phyloP scores from a whole-genome alignment of 2,113 vertebrate species.

The Podilymbus podiceps region DNA sequence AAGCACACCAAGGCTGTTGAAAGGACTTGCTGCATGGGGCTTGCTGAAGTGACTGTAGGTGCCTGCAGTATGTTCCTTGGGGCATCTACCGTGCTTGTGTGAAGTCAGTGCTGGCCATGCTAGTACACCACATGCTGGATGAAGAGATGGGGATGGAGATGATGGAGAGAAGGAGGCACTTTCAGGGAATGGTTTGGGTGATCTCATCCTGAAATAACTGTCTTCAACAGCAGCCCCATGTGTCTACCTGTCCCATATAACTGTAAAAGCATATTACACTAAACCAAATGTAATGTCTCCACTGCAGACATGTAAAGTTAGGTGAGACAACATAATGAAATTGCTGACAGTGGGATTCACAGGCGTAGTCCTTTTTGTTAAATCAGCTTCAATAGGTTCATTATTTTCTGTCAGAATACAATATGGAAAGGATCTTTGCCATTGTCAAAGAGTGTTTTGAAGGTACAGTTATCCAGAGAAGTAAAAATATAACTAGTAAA shows the following conservation, averaged over 20 bases:
- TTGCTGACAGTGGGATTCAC: background rate
- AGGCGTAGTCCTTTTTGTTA: background rate
- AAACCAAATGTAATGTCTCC: background rate
- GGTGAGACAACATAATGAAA: background rate
- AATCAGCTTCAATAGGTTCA: background rate
- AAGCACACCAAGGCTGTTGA: background rate
- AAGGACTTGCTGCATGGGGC: background rate
- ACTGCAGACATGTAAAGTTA: background rate
- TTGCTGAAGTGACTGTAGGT: background rate
- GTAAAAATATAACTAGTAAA: background rate
- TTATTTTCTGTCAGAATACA: background rate
- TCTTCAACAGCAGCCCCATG: background rate
- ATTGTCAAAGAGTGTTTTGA: background rate
- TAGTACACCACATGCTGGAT: background rate
- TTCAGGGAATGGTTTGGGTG: background rate
- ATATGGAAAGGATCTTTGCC: background rate
- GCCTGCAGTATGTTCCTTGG: background rate
- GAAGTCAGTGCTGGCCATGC: background rate
- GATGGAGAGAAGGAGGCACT: background rate
- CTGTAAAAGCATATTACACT: background rate
- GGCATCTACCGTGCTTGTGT: accelerated
- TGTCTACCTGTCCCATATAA: background rate
- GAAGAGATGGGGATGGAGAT: no score
- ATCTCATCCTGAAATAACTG: background rate
- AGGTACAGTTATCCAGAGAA: background rate